These are phyloP conservation scores for Dexiosoma caninum DNA, from an alignment of 2,888 invertebrate genomes.

Conservation along the genomic window DNA sequence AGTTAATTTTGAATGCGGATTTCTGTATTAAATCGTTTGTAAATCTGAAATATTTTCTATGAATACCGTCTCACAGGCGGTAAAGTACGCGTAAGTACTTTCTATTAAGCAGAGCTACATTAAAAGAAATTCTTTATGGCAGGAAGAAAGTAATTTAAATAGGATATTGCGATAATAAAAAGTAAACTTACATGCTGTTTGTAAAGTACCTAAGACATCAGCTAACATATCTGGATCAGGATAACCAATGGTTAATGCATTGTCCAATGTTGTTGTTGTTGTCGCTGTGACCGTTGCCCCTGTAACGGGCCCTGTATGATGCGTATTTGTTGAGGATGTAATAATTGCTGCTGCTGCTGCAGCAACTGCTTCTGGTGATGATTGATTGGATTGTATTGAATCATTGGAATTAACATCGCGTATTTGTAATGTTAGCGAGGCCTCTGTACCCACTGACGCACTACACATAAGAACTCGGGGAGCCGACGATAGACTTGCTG, in stretches of 20 bases:
- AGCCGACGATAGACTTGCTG: conserved; percentile 74
- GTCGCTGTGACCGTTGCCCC: conserved; percentile 46
- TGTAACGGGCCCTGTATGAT: conserved; percentile 48
- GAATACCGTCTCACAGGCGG: too few species aligned
- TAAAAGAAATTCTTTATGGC: too few species aligned
- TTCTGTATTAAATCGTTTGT: too few species aligned
- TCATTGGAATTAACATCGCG: conserved; percentile 75
- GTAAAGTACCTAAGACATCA: conserved; percentile 84
- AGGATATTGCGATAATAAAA: too few species aligned
- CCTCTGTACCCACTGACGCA: conserved; percentile 78
- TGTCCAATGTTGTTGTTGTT: conserved; percentile 77
- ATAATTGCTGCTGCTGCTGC: conserved; percentile 47
- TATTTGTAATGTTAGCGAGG: conserved; percentile 77
- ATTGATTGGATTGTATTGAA: conserved; percentile 65
- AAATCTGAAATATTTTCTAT: too few species aligned
- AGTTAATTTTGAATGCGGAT: too few species aligned
- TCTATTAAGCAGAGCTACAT: too few species aligned
- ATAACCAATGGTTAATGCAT: conserved; percentile 84
- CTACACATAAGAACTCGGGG: conserved; percentile 77
- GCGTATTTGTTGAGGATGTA: conserved; percentile 44
- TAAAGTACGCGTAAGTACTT: too few species aligned
- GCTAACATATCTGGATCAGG: conserved; percentile 87
- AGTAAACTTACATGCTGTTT: conserved; percentile 79
- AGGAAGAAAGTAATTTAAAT: too few species aligned
- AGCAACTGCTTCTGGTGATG: conserved; percentile 61